Base-by-base conservation (phyloP, 2,888 invertebrate genomes). In the Asteroscopus sphinx region DNA sequence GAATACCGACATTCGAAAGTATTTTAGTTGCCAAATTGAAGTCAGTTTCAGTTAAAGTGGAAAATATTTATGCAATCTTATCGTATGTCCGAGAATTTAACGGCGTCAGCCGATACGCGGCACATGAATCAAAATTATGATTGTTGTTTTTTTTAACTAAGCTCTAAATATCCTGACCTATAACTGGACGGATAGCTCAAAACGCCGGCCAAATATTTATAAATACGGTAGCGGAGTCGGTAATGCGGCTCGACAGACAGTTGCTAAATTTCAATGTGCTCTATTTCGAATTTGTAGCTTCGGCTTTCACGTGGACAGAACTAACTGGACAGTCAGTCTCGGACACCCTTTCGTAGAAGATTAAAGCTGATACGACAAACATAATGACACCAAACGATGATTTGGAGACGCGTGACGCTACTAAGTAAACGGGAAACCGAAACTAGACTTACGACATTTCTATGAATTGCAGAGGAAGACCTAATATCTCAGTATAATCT, bases 201-300 rank as follows among this genome's bases (percentile, higher is more conserved):
- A 88, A 85, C 83, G 86, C 87, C 84, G 79, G 77, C 80, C 70
- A 87, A 91, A 89, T 90, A 91, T 92, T 91, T 92, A 91, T 93
- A 92, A 91, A 92, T 91, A 89, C 89, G 82, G 87, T 84, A 86
- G 90, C 85, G 77, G 79, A 86, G 81, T 83, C 86, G 79, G 90
- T 90, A 90, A 91, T 89, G 88, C 86, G 84, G 78, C 84, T 81
- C 85, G 89, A 88, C 90, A 88, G 91, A 89, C 93, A 94, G 93
- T 93, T 93, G 93, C 91, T 92, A 93, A 91, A 93, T 93, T 91
- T 93, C 93, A 92, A 89, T 89, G 89, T 88, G 92, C 83, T 90
- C 92, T 87, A 92, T 86, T 92, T 93, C 82, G 77, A 85, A 88
- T 86, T 81, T 82, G 83, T 83, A 83, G 88, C 83, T 84, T 88